A percentile compares a stretch with the other conserved stretches of the same genome.
These are phyloP conservation scores for Eledona agricola DNA, from an alignment of 2,888 invertebrate genomes.

Conservation along the genomic window DNA sequence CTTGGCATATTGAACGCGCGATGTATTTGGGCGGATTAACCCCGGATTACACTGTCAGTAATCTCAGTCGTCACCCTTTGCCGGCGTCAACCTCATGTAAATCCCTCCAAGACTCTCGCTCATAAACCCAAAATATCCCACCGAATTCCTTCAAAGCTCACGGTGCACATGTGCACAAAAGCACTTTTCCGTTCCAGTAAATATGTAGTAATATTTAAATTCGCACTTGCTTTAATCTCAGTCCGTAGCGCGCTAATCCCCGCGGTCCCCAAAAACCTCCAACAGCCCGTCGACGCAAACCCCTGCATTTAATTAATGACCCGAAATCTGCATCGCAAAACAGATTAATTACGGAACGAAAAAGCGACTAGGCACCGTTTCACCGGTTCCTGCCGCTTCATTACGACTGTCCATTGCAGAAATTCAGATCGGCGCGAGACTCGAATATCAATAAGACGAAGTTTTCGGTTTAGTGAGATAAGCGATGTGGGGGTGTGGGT, in stretches of 20 bases:
- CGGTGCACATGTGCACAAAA: not conserved
- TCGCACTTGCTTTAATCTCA: not conserved
- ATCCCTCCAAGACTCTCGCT: slow-evolving; percentile 1
- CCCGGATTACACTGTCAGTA: slow-evolving; percentile 27
- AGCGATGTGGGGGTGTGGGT: slow-evolving; percentile 8
- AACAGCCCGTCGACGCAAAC: slow-evolving; percentile 39
- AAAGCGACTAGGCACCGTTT: slow-evolving; percentile 23
- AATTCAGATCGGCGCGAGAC: slow-evolving; percentile 26
- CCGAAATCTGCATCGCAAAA: slow-evolving; percentile 44
- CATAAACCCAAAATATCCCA: too few species aligned
- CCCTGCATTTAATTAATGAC: slow-evolving; percentile 43
- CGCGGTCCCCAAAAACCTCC: slow-evolving; percentile 22
- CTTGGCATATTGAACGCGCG: too few species aligned
- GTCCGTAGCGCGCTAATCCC: slow-evolving; percentile 3
- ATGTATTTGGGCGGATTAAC: slow-evolving; percentile 20
- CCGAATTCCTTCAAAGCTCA: not conserved
- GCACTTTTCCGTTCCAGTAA: not conserved
- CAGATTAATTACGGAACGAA: slow-evolving; percentile 41
- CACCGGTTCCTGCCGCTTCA: slow-evolving; percentile 25
- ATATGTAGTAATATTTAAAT: slow-evolving; percentile 4
- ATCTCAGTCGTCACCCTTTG: slow-evolving; percentile 19
- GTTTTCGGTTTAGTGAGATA: too few species aligned
- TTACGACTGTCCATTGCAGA: slow-evolving; percentile 27
- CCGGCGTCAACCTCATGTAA: slow-evolving; percentile 18
- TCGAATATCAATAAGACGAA: slow-evolving; percentile 12